phyloP scores from a whole-genome alignment of 2,797 vertebrate genomes.

The Acrossocheilus wenchowensis region DNA sequence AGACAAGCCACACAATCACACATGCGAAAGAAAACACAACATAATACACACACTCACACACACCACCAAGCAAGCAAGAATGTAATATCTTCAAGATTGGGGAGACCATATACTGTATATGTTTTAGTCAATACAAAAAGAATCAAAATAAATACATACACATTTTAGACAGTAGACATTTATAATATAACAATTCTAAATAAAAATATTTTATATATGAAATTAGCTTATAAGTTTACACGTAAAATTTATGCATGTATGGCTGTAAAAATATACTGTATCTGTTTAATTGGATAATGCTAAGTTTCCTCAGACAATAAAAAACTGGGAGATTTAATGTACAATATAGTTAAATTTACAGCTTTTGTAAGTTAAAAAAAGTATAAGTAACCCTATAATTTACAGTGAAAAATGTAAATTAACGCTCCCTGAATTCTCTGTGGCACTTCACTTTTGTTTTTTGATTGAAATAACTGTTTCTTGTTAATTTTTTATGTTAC shows the following conservation, averaged over 20 bases:
- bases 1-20: not conserved
- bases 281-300: not conserved
- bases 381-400: too few species aligned
- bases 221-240: too few species aligned
- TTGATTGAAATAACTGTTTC: not conserved
- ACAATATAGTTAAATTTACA: not conserved
- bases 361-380: not conserved
- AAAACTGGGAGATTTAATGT: not conserved
- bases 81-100: not conserved
- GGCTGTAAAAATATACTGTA: not conserved
- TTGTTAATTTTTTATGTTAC: not conserved
- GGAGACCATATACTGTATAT: not conserved
- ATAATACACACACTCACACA: slow-evolving; percentile 17
- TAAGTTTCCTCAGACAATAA: too few species aligned
- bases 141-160: not conserved
- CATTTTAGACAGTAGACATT: not conserved
- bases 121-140: not conserved
- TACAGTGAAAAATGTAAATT: too few species aligned
- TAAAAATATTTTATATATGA: too few species aligned
- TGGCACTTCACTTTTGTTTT: not conserved
- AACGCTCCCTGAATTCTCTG: not conserved
- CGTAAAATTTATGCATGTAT: not conserved
- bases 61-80: not conserved
- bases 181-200: not conserved
- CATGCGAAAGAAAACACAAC: not conserved